Evolutionary conservation across 1,140 invertebrate genomes (phyloP).

Genomic region (Eurosta solidaginis): DNA sequence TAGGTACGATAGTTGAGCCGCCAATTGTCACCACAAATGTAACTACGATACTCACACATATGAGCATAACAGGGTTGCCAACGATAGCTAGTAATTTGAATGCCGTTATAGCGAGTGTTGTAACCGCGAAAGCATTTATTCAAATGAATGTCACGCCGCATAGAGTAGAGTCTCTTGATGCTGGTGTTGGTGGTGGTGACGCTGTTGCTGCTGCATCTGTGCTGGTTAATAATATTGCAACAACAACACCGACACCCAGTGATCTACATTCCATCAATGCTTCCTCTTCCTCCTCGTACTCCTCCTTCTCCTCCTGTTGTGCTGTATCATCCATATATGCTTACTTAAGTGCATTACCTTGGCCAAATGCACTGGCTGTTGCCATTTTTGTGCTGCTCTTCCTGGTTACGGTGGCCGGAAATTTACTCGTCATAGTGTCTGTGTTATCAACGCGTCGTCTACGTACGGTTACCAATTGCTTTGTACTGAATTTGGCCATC

Average conservation of each 20-base stretch:
- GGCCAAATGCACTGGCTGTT: slow-evolving; percentile 34
- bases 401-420: slow-evolving; percentile 72
- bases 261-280: background rate
- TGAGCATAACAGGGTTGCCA: background rate
- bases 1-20: background rate
- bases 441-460: slow-evolving; percentile 84
- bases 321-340: slow-evolving; percentile 5
- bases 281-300: background rate
- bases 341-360: slow-evolving; percentile 31
- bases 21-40: background rate
- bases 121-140: slow-evolving; percentile 3
- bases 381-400: slow-evolving; percentile 57
- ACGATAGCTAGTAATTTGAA: background rate
- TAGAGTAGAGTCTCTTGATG: background rate
- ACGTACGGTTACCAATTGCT: slow-evolving; percentile 91
- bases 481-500: slow-evolving; percentile 85
- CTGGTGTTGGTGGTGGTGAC: background rate
- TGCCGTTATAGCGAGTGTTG: background rate
- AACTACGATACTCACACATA: no score
- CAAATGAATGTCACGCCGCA: background rate
- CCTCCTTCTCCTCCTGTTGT: background rate
- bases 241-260: background rate
- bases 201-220: background rate
- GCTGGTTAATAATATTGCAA: background rate
- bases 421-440: slow-evolving; percentile 84